Evolutionary conservation across 2,888 invertebrate species (phyloP).

Genomic region (Drosophila ustulata): DNA sequence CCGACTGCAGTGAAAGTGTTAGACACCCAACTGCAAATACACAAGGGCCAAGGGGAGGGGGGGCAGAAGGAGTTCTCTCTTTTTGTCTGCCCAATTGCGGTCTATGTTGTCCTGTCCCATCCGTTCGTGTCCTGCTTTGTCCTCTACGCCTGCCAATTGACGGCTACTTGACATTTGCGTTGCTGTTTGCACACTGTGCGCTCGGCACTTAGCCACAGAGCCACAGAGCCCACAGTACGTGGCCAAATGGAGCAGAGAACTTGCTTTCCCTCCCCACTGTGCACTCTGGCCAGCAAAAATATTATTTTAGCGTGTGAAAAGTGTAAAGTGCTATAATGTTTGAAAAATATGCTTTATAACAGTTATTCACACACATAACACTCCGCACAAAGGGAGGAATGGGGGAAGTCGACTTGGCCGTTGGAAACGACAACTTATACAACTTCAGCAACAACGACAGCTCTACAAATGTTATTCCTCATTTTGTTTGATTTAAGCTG

Average conservation of each 20-base stretch:
- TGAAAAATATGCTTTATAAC: constrained; percentile 66
- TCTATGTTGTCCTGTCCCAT: constrained; percentile 15
- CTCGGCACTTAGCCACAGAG: constrained; percentile 29
- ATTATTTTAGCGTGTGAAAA: constrained; percentile 80
- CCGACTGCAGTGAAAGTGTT: constrained; percentile 52
- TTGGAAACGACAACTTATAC: constrained; percentile 42
- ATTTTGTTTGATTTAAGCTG: constrained; percentile 79
- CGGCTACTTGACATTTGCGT: constrained; percentile 79
- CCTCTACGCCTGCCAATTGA: constrained; percentile 63
- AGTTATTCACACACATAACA: constrained; percentile 36
- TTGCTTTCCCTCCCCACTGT: background rate
- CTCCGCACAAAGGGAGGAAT: constrained; percentile 11
- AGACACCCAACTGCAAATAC: background rate
- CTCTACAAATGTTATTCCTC: constrained; percentile 70
- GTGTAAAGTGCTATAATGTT: constrained; percentile 79
- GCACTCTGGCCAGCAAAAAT: constrained; percentile 55
- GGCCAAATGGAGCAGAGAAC: constrained; percentile 48
- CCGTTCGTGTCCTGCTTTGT: constrained; percentile 12
- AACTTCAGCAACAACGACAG: constrained; percentile 53
- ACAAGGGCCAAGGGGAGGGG: background rate
- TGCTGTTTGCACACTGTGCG: constrained; percentile 68
- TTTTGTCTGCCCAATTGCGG: constrained; percentile 67
- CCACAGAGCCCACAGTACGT: background rate
- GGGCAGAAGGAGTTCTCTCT: background rate
- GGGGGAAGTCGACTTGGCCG: constrained; percentile 29